Evolutionary conservation across 2,888 invertebrate genomes (phyloP).

Genomic region (Myathropa florea): DNA sequence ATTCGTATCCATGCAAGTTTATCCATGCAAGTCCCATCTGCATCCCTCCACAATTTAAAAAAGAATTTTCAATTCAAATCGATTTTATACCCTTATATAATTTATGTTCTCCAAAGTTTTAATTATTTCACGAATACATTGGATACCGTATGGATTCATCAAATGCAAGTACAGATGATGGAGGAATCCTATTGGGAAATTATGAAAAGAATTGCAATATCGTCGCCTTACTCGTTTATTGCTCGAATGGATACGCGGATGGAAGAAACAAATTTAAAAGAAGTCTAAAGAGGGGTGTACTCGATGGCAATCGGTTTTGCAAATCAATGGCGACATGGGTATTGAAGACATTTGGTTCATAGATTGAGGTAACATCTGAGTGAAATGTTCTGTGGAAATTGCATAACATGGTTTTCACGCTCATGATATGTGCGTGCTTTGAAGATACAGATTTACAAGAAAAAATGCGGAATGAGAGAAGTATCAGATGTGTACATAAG

Average conservation of each 20-base stretch:
- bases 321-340: constrained; percentile 8
- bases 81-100: constrained; percentile 23
- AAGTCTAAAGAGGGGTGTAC: not conserved
- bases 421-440: not conserved
- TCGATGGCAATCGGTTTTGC: not conserved
- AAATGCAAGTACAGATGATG: constrained; percentile 1
- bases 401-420: too few relatives aligned
- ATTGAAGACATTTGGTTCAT: constrained; percentile 19
- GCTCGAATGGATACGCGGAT: not conserved
- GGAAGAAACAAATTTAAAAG: not conserved
- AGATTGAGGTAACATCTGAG: not conserved
- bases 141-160: constrained; percentile 9
- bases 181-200: constrained; percentile 49
- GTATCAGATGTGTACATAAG: too few relatives aligned
- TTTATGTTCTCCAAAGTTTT: constrained; percentile 25
- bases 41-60: not conserved
- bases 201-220: constrained; percentile 46
- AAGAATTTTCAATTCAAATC: constrained; percentile 25
- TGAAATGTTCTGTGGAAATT: not conserved
- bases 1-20: not conserved
- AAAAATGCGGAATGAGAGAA: too few relatives aligned
- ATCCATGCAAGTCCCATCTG: not conserved
- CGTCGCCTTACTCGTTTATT: constrained; percentile 24
- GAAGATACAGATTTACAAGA: too few relatives aligned
- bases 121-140: constrained; percentile 34